Conservation (phyloP, 1,140 invertebrate genomes). For the Magallana ariakensis region DNA sequence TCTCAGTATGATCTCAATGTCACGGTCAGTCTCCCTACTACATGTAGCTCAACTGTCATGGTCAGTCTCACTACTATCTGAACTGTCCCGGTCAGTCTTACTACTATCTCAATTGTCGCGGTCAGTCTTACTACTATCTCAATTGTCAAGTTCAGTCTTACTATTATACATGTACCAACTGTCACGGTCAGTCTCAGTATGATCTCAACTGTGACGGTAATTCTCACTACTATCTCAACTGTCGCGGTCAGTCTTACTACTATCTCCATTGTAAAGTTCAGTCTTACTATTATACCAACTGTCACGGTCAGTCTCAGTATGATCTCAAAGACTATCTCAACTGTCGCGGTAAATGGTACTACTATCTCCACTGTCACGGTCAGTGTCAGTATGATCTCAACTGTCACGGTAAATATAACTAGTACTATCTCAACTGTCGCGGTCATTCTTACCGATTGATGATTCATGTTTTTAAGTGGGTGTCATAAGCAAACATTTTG, state of each 20-base stretch:
- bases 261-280: neutral
- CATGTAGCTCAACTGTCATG: neutral
- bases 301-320: neutral
- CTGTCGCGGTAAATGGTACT: constrained; percentile 24
- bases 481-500: too few species aligned
- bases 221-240: neutral
- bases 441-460: neutral
- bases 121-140: neutral
- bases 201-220: constrained; percentile 40
- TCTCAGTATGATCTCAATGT: neutral
- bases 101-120: neutral
- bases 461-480: too few species aligned
- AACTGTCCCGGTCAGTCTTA: constrained; percentile 52
- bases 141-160: neutral
- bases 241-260: neutral
- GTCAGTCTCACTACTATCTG: neutral
- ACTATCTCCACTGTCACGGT: neutral
- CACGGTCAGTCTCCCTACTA: neutral
- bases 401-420: neutral
- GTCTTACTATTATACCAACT: neutral
- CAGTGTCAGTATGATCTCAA: neutral
- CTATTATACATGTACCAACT: neutral
- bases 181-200: constrained; percentile 51
- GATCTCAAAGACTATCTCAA: constrained; percentile 62
- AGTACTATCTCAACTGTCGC: neutral